phyloP scores from a whole-genome alignment of 2,888 invertebrate species.

The Autographa pulchrina region DNA sequence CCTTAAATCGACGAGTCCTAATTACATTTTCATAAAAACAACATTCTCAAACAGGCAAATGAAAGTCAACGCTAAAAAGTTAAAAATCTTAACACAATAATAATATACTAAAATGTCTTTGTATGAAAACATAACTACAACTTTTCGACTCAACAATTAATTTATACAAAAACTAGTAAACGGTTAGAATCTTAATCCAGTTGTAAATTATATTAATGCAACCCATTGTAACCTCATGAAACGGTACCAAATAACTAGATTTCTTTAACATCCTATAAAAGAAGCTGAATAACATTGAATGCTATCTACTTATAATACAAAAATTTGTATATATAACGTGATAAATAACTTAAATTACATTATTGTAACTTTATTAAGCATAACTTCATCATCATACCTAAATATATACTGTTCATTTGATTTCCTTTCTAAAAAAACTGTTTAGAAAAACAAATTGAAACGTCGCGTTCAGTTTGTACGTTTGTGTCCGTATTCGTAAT shows the following conservation, averaged over 20 bases:
- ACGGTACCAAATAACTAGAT: slow-evolving; percentile 55
- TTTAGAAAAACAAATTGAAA: slow-evolving; percentile 33
- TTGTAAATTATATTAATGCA: slow-evolving; percentile 56
- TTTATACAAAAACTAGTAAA: slow-evolving; percentile 60
- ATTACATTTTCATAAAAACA: slow-evolving; percentile 56
- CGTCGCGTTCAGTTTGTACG: slow-evolving; percentile 28
- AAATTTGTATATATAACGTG: slow-evolving; percentile 77
- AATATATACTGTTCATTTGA: slow-evolving; percentile 46
- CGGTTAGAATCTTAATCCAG: slow-evolving; percentile 59
- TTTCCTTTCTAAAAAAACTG: slow-evolving; percentile 35
- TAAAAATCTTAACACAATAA: slow-evolving; percentile 50
- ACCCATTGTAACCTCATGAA: slow-evolving; percentile 56
- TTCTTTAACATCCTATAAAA: slow-evolving; percentile 57
- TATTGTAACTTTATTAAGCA: slow-evolving; percentile 69
- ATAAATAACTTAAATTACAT: slow-evolving; percentile 79
- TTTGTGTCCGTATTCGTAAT: slow-evolving; percentile 30
- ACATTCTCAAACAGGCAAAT: slow-evolving; percentile 39
- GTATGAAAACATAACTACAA: slow-evolving; percentile 56
- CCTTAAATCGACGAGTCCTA: slow-evolving; percentile 34
- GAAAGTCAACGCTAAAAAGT: slow-evolving; percentile 46
- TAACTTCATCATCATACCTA: slow-evolving; percentile 56
- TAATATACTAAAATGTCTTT: slow-evolving; percentile 41
- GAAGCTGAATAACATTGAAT: slow-evolving; percentile 71
- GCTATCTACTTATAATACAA: slow-evolving; percentile 87
- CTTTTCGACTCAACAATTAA: slow-evolving; percentile 51